phyloP scores from a whole-genome alignment of 1,140 invertebrate genomes.

The Cotesia vestalis region DNA sequence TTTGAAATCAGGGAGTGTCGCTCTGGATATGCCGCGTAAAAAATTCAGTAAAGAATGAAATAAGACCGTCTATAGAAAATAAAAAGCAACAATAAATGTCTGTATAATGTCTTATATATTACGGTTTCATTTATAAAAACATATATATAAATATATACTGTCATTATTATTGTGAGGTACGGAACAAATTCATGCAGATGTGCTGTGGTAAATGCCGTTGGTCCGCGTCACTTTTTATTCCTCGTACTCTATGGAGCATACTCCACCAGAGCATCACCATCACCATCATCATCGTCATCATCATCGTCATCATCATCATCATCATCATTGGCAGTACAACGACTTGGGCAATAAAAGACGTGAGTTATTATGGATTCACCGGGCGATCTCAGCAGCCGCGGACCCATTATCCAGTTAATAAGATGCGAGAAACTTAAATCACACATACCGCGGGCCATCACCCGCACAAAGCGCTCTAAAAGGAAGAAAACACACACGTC shows the following conservation, averaged over 20 bases:
- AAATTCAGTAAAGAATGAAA: too few species aligned
- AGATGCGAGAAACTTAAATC: constrained; percentile 56
- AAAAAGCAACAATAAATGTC: background rate
- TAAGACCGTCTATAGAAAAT: too few species aligned
- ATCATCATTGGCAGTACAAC: constrained; percentile 3
- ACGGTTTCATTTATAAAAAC: too few species aligned
- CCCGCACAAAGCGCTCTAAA: constrained; percentile 33
- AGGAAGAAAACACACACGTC: background rate
- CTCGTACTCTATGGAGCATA: constrained; percentile 14
- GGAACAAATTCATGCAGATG: constrained; percentile 55
- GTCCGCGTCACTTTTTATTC: too few species aligned
- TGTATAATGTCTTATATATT: background rate
- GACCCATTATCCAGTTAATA: constrained; percentile 53
- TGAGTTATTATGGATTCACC: constrained; percentile 58
- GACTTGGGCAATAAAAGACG: constrained; percentile 46
- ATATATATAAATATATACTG: background rate
- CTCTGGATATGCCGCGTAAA: too few species aligned
- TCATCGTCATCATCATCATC: constrained; percentile 3
- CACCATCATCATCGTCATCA: background rate
- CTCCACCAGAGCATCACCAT: background rate
- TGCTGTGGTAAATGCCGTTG: constrained; percentile 16
- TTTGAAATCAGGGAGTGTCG: too few species aligned
- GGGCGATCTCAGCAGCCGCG: constrained; percentile 47
- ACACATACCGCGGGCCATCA: constrained; percentile 36
- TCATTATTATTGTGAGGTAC: constrained; percentile 17